Conservation (phyloP, 2,113 vertebrate genomes). For the Mesocricetus auratus region DNA sequence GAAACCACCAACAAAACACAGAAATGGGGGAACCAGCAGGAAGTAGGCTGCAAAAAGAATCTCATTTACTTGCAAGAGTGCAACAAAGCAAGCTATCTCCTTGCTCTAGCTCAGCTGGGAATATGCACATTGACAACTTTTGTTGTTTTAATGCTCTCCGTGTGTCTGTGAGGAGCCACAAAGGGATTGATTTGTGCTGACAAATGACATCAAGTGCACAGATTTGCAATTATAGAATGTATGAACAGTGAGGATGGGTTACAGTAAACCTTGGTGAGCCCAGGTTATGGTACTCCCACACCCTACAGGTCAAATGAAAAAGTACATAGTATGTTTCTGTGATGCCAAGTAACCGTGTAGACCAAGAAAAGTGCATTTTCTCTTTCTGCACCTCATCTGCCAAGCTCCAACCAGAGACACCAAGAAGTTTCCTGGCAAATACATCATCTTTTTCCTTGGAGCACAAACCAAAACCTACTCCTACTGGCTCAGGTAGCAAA, state of each 20-base stretch:
- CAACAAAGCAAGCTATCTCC: background rate
- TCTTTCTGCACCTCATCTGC: background rate
- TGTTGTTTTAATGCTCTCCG: background rate
- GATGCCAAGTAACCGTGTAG: background rate
- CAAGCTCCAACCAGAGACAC: background rate
- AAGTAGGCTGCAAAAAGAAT: constrained; percentile 4
- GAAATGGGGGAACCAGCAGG: background rate
- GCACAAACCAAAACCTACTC: constrained; percentile 29
- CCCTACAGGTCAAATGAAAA: background rate
- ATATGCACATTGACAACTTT: background rate
- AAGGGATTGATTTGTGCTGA: background rate
- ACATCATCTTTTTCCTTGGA: background rate
- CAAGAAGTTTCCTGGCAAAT: constrained; percentile 15
- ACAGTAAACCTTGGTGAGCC: background rate
- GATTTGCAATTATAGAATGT: constrained; percentile 27
- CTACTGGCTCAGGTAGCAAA: constrained; percentile 29
- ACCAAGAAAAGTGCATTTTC: background rate
- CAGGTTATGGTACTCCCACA: background rate
- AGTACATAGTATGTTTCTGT: background rate
- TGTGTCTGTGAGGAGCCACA: background rate
- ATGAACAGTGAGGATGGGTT: background rate
- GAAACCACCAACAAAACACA: background rate
- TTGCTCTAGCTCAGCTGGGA: background rate
- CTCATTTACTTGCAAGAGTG: background rate
- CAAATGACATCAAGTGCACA: constrained; percentile 9